Conservation (phyloP, 2,113 vertebrate species). For the Cinclus cinclus region DNA sequence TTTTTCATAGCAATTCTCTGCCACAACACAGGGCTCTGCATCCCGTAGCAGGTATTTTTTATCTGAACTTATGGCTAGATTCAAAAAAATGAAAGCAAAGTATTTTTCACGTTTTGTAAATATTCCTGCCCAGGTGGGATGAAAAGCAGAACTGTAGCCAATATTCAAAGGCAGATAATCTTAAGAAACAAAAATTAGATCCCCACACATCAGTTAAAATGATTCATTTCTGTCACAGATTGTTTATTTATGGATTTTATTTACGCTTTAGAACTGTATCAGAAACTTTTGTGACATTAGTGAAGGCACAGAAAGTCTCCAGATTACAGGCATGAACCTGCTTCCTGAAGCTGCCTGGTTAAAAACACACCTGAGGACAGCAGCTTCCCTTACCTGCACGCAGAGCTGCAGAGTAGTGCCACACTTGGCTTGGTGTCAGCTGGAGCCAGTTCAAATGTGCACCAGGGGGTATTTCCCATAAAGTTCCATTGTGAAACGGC, state of each 20-base stretch:
- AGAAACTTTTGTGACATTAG: background rate
- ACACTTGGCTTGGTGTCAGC: background rate
- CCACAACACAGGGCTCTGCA: background rate
- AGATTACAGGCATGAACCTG: background rate
- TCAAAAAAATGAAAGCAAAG: background rate
- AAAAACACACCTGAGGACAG: background rate
- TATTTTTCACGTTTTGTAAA: background rate
- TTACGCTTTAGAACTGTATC: background rate
- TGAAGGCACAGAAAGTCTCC: background rate
- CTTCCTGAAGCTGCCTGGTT: background rate
- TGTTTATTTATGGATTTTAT: background rate
- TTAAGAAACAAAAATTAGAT: background rate
- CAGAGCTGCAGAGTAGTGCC: background rate
- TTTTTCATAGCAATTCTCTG: background rate
- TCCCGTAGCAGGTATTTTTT: background rate
- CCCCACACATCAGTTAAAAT: background rate
- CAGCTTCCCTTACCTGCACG: background rate
- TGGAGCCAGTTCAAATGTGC: rapidly evolving
- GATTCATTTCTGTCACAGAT: background rate
- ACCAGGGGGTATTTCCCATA: rapidly evolving
- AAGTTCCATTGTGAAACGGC: rapidly evolving
- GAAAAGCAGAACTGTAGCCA: background rate
- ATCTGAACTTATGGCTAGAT: background rate
- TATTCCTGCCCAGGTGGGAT: background rate
- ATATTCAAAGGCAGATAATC: background rate